These are phyloP conservation scores for Cephus nigrinus DNA, from an alignment of 2,888 invertebrate genomes.

Conservation along the genomic window DNA sequence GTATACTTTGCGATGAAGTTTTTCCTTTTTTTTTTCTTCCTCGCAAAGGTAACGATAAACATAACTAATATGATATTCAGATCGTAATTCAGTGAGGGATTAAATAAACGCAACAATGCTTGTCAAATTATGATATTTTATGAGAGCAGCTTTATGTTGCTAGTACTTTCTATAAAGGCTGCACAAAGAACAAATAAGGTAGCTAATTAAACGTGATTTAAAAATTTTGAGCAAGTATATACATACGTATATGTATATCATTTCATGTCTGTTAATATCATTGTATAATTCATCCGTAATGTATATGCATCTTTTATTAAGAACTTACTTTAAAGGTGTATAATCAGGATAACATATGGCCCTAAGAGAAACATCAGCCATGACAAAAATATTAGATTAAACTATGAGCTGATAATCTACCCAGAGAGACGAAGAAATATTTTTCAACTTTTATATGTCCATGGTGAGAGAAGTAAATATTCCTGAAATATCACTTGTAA, in stretches of 20 bases:
- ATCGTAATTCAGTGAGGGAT: too few species aligned
- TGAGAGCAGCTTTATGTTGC: too few species aligned
- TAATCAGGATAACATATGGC: neutral
- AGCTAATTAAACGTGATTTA: too few species aligned
- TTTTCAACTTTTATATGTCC: slow-evolving; percentile 8
- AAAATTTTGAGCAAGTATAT: too few species aligned
- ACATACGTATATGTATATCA: too few species aligned
- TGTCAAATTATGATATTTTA: too few species aligned
- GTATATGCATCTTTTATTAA: slow-evolving; percentile 13
- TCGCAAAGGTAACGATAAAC: neutral
- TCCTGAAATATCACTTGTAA: neutral
- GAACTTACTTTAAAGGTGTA: slow-evolving; percentile 10
- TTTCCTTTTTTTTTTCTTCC: neutral
- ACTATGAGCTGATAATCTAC: neutral
- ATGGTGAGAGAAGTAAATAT: neutral
- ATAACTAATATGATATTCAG: too few species aligned
- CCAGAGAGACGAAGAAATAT: slow-evolving; percentile 3
- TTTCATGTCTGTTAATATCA: too few species aligned
- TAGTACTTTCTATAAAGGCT: too few species aligned
- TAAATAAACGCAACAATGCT: too few species aligned
- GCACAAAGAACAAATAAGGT: too few species aligned
- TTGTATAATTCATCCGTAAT: too few species aligned
- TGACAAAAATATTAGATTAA: neutral
- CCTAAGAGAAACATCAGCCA: neutral
- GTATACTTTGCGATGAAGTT: neutral